Percentiles rank a stretch among this genome's conserved stretches.
Evolutionary conservation across 2,797 vertebrate genomes (phyloP).

Genomic region (Myotis pilosus): DNA sequence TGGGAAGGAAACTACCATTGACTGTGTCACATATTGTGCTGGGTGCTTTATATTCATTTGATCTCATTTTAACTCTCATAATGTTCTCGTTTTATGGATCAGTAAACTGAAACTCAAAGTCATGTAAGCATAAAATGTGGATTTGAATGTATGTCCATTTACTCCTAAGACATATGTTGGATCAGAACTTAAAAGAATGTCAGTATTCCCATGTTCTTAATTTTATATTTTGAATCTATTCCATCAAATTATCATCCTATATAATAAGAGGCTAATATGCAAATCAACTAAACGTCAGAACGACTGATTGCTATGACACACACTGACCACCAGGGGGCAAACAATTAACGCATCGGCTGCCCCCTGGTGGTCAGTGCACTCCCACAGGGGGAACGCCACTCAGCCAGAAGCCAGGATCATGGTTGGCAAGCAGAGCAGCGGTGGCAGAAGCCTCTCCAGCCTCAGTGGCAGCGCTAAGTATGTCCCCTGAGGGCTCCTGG

Average conservation of each 20-base stretch:
- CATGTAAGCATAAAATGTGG: not conserved
- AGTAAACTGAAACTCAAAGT: slow-evolving; percentile 10
- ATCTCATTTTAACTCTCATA: not conserved
- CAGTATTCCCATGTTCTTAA: not conserved
- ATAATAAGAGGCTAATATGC: too few species aligned
- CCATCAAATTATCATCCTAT: not conserved
- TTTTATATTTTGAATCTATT: slow-evolving; percentile 48
- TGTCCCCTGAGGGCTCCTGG: too few species aligned
- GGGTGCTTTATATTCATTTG: not conserved
- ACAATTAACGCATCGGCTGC: too few species aligned
- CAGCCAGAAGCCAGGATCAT: too few species aligned
- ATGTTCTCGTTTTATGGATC: not conserved
- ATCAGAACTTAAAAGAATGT: slow-evolving; percentile 14
- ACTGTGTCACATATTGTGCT: not conserved
- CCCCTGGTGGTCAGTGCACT: too few species aligned
- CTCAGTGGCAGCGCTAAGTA: too few species aligned
- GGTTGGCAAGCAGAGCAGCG: too few species aligned
- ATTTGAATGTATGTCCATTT: not conserved
- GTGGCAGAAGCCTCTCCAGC: too few species aligned
- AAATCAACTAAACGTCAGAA: too few species aligned
- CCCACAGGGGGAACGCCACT: too few species aligned
- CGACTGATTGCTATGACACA: too few species aligned
- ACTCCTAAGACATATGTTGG: not conserved
- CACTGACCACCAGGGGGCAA: too few species aligned
- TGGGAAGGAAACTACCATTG: not conserved